phyloP scores from a whole-genome alignment of 1,140 invertebrate species.

The Planococcus citri region DNA sequence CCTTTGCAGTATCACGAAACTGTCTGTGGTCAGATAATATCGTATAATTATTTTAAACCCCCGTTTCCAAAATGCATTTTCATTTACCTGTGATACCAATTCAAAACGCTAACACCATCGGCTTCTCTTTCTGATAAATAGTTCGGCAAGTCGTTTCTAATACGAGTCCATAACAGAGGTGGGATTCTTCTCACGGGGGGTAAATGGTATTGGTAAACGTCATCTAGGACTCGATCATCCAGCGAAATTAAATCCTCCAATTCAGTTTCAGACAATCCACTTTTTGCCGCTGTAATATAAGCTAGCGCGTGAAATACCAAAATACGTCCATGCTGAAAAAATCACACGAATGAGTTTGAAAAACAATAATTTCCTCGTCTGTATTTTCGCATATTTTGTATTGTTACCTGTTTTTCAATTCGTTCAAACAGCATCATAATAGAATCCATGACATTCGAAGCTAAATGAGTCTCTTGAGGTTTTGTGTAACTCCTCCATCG shows the following conservation, averaged over 20 bases:
- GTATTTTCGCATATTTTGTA: conserved; percentile 17
- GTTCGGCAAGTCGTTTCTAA: conserved; percentile 86
- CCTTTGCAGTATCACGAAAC: conserved; percentile 83
- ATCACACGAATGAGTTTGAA: conserved; percentile 23
- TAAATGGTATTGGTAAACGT: conserved; percentile 97
- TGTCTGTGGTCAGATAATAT: conserved; percentile 43
- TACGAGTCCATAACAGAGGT: conserved; percentile 88
- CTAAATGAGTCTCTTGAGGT: conserved; percentile 78
- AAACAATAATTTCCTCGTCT: background rate
- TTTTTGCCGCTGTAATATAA: conserved; percentile 87
- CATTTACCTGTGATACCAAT: conserved; percentile 77
- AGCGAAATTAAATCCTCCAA: conserved; percentile 87
- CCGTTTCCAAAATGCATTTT: too few relatives aligned
- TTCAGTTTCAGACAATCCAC: conserved; percentile 84
- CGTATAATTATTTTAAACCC: background rate
- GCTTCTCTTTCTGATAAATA: conserved; percentile 93
- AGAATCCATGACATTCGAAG: conserved; percentile 90
- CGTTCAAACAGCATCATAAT: conserved; percentile 94
- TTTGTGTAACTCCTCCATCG: conserved; percentile 94
- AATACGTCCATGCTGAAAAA: conserved; percentile 65
- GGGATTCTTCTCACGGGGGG: conserved; percentile 90
- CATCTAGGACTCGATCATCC: conserved; percentile 85
- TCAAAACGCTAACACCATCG: conserved; percentile 91
- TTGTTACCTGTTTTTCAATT: conserved; percentile 70
- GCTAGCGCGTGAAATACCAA: conserved; percentile 86